Evolutionary conservation across 35 echinoderm and acorn worm genomes (phyloP).

Genomic region (Heliocidaris tuberculata): DNA sequence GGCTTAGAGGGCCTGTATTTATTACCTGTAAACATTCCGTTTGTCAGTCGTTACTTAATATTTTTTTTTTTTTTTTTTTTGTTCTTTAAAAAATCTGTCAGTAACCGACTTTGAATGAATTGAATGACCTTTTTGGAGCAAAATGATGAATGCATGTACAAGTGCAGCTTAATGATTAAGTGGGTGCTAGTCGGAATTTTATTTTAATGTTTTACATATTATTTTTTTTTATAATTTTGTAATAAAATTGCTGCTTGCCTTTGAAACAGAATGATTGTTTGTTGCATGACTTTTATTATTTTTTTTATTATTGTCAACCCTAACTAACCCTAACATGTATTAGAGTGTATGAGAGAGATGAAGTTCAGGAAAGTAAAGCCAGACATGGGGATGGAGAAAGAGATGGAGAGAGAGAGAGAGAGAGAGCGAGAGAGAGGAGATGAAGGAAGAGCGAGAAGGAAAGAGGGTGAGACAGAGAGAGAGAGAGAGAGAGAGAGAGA

Average conservation of each 20-base stretch:
- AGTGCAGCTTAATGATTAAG: slow-evolving; percentile 9
- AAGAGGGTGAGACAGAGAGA: not conserved
- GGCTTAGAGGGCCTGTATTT: not conserved
- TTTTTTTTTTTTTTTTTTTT: not conserved
- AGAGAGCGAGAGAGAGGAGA: no score
- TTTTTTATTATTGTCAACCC: no score
- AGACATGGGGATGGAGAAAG: not conserved
- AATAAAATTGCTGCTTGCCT: slow-evolving; percentile 17
- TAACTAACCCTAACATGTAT: no score
- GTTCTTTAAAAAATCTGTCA: not conserved
- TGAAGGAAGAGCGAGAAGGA: not conserved
- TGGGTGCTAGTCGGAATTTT: not conserved
- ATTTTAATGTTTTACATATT: not conserved
- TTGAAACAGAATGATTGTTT: not conserved
- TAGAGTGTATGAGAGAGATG: no score
- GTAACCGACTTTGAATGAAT: not conserved
- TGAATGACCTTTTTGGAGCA: not conserved
- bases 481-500: not conserved
- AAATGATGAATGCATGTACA: not conserved
- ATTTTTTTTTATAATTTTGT: not conserved
- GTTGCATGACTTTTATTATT: not conserved
- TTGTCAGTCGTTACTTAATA: not conserved
- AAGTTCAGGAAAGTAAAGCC: no score
- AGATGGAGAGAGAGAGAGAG: not conserved
- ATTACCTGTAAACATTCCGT: not conserved